Evolutionary conservation across 1,140 invertebrate species (phyloP).

Genomic region (Mya arenaria): DNA sequence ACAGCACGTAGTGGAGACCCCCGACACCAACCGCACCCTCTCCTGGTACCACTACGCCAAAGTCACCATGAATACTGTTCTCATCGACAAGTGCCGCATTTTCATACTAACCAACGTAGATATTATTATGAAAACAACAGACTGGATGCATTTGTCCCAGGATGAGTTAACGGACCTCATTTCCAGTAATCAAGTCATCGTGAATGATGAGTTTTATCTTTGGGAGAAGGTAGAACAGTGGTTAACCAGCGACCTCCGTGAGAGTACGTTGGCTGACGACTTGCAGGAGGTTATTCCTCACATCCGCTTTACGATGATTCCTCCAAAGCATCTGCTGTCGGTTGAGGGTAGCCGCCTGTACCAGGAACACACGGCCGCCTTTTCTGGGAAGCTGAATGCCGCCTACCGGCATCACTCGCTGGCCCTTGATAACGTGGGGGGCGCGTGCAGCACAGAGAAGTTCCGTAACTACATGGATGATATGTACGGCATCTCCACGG

Average conservation of each 20-base stretch:
- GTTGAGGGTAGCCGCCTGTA: slow-evolving; percentile 70
- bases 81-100: slow-evolving; percentile 72
- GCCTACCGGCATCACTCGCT: slow-evolving; percentile 74
- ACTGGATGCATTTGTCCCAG: slow-evolving; percentile 72
- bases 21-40: slow-evolving; percentile 75
- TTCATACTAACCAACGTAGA: slow-evolving; percentile 78
- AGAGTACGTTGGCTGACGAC: slow-evolving; percentile 64
- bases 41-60: slow-evolving; percentile 79
- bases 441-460: slow-evolving; percentile 43
- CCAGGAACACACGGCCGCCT: slow-evolving; percentile 58
- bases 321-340: slow-evolving; percentile 70
- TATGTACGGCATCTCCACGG: slow-evolving; percentile 64
- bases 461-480: slow-evolving; percentile 70
- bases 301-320: slow-evolving; percentile 75
- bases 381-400: slow-evolving; percentile 66
- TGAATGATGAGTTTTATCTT: slow-evolving; percentile 69
- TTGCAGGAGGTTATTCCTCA: slow-evolving; percentile 70
- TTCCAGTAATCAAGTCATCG: slow-evolving; percentile 75
- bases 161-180: slow-evolving; percentile 73
- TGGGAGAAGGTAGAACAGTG: slow-evolving; percentile 73
- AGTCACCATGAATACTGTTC: slow-evolving; percentile 67
- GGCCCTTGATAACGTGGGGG: slow-evolving; percentile 61
- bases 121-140: slow-evolving; percentile 71
- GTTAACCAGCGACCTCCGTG: slow-evolving; percentile 67
- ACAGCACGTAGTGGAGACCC: slow-evolving; percentile 73